Base-by-base conservation (phyloP, 2,797 vertebrate species). In the Cynopterus sphinx region DNA sequence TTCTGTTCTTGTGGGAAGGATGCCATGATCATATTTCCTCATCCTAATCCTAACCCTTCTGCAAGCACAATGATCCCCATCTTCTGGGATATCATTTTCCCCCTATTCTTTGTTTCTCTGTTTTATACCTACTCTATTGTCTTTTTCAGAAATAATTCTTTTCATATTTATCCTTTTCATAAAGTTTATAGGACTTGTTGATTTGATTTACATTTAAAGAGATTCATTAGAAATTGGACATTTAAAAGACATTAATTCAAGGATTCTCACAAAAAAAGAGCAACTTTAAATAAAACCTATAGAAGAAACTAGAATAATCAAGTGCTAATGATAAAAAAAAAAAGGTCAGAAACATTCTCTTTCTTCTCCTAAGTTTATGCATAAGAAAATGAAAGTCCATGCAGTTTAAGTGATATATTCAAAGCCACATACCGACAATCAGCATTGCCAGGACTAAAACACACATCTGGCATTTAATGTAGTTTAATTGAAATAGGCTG, bases 241-340 rank as follows among this genome's bases (percentile, higher is more conserved):
- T 24, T 74, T 78, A 65, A 95, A 95, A 59, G 22, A 53, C 1
- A 33, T 33, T n/a, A 81, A 67, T 63, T 93, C 13, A 89, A 83
- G 28, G 5, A n/a, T 61, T 83, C 81, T 90, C 57, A 77, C 31
- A 59, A 70, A 65, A 65, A 67, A 87, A 26, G 6, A 68, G 15
- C 8, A 73, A 92, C 12, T 84, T 89, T 28, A 94, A 93, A 67
- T 33, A 75, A 97, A 90, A 79, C 24, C 26, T 33, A 16, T 57
- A 16, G 68, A 71, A 22, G 28, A 81, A 68, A 33, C 61, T 78
- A 70, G 16, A 90, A 73, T 78, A 55, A 87, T 4, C 51, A 3
- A 36, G 61, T 74, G 6, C 17, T 63, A 51, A 6, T 46, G 12
- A 51, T 71, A n/a, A 67, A 94, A 78, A 36, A 67, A 94, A 74